phyloP scores from a whole-genome alignment of 2,113 vertebrate genomes.

The Myrmecobius fasciatus region DNA sequence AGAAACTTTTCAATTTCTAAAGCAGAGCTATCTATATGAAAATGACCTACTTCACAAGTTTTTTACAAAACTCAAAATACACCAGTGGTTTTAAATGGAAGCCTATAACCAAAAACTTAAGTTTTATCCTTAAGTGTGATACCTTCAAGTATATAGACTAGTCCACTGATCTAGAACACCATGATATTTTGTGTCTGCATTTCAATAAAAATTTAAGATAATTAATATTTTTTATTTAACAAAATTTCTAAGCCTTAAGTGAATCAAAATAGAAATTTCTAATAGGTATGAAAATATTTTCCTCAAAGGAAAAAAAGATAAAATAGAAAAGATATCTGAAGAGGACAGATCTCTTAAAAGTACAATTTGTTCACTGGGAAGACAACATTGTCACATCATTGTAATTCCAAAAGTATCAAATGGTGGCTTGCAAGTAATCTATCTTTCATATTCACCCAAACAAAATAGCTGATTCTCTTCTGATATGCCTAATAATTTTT shows the following conservation, averaged over 20 bases:
- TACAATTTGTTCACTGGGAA: background rate
- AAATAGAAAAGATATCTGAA: background rate
- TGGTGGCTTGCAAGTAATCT: background rate
- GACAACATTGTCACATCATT: background rate
- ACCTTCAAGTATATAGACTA: background rate
- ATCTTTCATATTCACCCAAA: background rate
- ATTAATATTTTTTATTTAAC: constrained; percentile 27
- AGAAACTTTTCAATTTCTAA: background rate
- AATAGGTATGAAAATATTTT: background rate
- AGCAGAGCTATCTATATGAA: background rate
- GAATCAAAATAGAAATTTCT: background rate
- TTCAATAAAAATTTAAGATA: background rate
- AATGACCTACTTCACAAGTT: background rate
- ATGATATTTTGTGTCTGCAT: background rate
- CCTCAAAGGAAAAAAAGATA: background rate
- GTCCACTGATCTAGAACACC: background rate
- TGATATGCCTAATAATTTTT: background rate
- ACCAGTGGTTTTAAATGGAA: background rate
- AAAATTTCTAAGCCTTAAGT: background rate
- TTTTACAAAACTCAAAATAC: background rate
- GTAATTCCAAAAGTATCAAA: constrained; percentile 37
- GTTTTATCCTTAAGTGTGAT: background rate
- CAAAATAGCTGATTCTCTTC: background rate
- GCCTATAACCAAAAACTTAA: background rate
- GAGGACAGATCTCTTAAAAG: constrained; percentile 6